Conservation (phyloP, 1,140 invertebrate species). For the Rhizoglyphus robini region DNA sequence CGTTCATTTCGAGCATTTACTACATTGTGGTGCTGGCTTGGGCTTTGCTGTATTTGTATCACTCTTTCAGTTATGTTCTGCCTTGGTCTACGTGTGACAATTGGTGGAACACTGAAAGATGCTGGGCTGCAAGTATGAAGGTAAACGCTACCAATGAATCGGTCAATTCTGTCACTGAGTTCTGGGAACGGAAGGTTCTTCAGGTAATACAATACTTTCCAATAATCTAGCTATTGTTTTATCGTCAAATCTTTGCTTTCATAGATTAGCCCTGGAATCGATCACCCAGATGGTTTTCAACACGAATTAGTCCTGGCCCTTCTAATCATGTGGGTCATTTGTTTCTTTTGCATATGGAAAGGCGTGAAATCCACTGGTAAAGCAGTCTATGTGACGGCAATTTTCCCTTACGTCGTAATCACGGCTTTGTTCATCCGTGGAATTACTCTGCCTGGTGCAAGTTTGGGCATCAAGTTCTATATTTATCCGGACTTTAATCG, state of each 20-base stretch:
- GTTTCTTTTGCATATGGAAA: constrained; percentile 45
- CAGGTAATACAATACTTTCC: too few species aligned
- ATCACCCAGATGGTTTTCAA: constrained; percentile 39
- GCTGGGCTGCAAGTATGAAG: constrained; percentile 16
- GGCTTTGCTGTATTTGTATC: constrained; percentile 40
- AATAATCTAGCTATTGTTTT: neutral
- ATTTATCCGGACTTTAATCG: constrained; percentile 33
- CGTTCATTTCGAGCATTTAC: constrained; percentile 44
- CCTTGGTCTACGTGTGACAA: constrained; percentile 28
- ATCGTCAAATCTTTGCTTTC: too few species aligned
- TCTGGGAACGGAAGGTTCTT: constrained; percentile 28
- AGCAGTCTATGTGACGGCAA: constrained; percentile 36
- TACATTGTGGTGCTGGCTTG: constrained; percentile 45
- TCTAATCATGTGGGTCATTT: constrained; percentile 43
- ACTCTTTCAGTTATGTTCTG: constrained; percentile 30
- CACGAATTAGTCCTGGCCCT: constrained; percentile 44
- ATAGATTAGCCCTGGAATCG: constrained; percentile 38
- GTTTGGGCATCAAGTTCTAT: constrained; percentile 59
- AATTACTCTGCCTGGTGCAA: constrained; percentile 55
- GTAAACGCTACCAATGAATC: neutral
- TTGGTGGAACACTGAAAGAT: constrained; percentile 24
- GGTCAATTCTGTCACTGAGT: constrained; percentile 21
- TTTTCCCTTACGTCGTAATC: constrained; percentile 53
- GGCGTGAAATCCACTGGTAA: constrained; percentile 39
- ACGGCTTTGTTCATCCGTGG: constrained; percentile 56